Evolutionary conservation across 2,888 invertebrate species (phyloP).

Genomic region (Vannuccia rotundouncinata): DNA sequence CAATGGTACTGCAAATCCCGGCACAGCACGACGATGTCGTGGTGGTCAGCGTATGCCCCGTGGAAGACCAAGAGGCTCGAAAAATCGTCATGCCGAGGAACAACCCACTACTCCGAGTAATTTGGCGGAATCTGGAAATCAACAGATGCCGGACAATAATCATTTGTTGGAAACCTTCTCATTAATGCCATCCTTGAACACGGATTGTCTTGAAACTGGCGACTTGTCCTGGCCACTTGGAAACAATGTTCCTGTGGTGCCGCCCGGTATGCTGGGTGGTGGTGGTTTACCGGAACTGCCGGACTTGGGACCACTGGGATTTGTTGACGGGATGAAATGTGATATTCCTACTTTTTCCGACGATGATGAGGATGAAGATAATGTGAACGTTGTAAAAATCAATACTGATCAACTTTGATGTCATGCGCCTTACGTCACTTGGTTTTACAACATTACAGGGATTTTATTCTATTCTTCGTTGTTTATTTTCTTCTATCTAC

Average conservation of each 20-base stretch:
- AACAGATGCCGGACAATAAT: background rate
- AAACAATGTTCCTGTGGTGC: background rate
- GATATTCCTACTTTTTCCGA: constrained; percentile 10
- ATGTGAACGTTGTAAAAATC: background rate
- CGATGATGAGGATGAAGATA: background rate
- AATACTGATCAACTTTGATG: background rate
- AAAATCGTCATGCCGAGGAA: background rate
- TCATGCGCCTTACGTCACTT: background rate
- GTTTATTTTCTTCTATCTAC: background rate
- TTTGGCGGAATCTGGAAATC: background rate
- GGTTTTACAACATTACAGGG: background rate
- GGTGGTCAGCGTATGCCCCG: background rate
- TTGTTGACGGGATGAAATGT: constrained; percentile 11
- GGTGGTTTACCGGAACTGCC: background rate
- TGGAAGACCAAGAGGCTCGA: background rate
- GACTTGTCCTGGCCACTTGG: background rate
- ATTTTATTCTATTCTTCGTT: background rate
- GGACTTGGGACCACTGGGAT: background rate
- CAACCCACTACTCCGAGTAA: background rate
- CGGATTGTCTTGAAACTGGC: background rate
- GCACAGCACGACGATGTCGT: background rate
- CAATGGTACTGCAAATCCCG: background rate
- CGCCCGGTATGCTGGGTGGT: background rate
- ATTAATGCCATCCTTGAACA: background rate
- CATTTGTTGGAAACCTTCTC: background rate